Evolutionary conservation across 2,888 invertebrate species (phyloP), one percentile per base, ranked within the genome.

Genomic region (Dinocampus coccinellae): DNA sequence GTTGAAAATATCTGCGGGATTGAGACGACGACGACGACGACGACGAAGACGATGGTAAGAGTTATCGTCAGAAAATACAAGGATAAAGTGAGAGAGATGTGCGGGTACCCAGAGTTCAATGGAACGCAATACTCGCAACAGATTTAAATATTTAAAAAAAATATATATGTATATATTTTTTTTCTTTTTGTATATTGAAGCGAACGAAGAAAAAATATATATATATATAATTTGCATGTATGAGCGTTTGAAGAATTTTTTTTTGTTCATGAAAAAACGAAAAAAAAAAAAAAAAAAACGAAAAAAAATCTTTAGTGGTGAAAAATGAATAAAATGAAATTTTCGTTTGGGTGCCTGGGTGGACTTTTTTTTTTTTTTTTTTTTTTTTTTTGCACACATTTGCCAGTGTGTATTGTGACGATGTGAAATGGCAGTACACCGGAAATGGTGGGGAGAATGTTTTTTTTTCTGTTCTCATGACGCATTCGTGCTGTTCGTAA

Each of bases 1-100:
- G 79, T 82, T 81, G 78, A 80, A 81, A 81, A 81, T 81, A 81
- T 81, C 81, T 63, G 72, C 63, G 66, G 68, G 71, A 64, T 64
- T 73, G 58, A 69, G 70, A 36, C 70, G 75, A 72, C 68, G 75
- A 72, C 66, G 42, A 75, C 33, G 57, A 72, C 61, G 70, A 73
- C n/a, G 75, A 72, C 66, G 42, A 75, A 39, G 57, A 72, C 61
- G 70, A 73, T 47, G 53, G 42, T 47, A 47, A 53, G 53, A 53
- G 53, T 24, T 22, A 53, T 42, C 42, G 47, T 47, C 47, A 66
- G 26, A 42, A 36, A 20, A 57, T 58, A 73, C 33, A 68, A 39
- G 60, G 29, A 64, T 24, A 47, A 24, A 52, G 34, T 34, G 42
- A 61, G 62, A 61, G 58, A 58, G 62, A 39, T 39, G 39, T 39